phyloP scores from a whole-genome alignment of 2,797 vertebrate genomes.

The Chromis chromis region DNA sequence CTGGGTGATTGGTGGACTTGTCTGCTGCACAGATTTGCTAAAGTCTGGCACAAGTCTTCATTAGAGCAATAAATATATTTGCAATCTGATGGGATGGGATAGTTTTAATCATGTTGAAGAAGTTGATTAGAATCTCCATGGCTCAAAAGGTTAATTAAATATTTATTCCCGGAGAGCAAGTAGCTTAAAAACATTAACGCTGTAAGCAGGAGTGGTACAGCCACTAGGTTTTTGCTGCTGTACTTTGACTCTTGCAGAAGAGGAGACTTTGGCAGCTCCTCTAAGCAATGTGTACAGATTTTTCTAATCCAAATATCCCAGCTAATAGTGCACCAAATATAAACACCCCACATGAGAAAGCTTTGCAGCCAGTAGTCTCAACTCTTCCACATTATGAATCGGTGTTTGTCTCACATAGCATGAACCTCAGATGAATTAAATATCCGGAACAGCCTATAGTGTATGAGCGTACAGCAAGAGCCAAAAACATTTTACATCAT shows the following conservation, averaged over 20 bases:
- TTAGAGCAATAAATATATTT: slow-evolving; percentile 56
- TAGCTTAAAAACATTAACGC: slow-evolving; percentile 42
- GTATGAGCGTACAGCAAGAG: neutral
- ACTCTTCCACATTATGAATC: neutral
- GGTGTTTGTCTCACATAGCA: neutral
- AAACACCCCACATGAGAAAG: neutral
- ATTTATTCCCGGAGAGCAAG: slow-evolving; percentile 58
- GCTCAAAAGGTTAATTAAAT: slow-evolving; percentile 68
- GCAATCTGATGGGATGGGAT: slow-evolving; percentile 49
- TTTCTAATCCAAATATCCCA: slow-evolving; percentile 4
- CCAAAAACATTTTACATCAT: slow-evolving; percentile 7
- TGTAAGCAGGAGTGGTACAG: slow-evolving; percentile 19
- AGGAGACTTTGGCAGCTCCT: neutral
- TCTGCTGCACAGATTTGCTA: slow-evolving; percentile 25
- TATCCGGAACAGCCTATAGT: neutral
- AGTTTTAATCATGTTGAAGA: slow-evolving; percentile 55
- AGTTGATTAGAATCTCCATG: slow-evolving; percentile 57
- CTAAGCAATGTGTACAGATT: neutral
- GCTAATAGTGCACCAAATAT: slow-evolving; percentile 6
- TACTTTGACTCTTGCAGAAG: neutral
- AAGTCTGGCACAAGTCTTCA: slow-evolving; percentile 47
- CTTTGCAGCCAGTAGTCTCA: neutral
- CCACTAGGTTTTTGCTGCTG: slow-evolving; percentile 13
- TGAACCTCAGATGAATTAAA: neutral
- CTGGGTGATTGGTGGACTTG: slow-evolving; percentile 27